Conservation (phyloP, 2,113 vertebrate species). For the Callocephalon fimbriatum region DNA sequence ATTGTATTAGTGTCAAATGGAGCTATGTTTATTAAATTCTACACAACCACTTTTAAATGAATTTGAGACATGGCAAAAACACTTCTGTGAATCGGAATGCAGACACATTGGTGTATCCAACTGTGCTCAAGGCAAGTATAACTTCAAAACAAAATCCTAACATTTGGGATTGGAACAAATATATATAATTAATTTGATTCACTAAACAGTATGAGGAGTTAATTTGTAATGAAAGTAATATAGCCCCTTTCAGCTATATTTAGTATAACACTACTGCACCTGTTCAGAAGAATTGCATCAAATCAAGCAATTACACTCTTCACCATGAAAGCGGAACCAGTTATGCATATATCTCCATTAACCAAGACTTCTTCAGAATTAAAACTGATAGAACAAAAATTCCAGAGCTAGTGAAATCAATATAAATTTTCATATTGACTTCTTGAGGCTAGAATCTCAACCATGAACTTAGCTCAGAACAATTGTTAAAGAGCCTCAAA, state of each 20-base stretch:
- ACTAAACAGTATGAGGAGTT: neutral
- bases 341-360: neutral
- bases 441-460: neutral
- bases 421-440: neutral
- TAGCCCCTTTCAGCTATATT: neutral
- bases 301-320: neutral
- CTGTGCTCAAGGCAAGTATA: neutral
- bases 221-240: neutral
- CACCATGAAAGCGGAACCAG: neutral
- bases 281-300: neutral
- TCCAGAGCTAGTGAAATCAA: neutral
- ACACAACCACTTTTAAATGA: neutral
- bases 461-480: neutral
- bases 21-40: neutral
- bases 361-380: neutral
- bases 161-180: neutral
- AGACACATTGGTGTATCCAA: neutral
- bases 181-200: neutral
- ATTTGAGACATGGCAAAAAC: neutral
- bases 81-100: neutral
- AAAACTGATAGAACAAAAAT: neutral
- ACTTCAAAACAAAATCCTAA: neutral
- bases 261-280: neutral
- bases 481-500: neutral
- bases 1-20: neutral